Evolutionary conservation across 2,113 vertebrate genomes (phyloP).

Genomic region (Osmerus eperlanus): DNA sequence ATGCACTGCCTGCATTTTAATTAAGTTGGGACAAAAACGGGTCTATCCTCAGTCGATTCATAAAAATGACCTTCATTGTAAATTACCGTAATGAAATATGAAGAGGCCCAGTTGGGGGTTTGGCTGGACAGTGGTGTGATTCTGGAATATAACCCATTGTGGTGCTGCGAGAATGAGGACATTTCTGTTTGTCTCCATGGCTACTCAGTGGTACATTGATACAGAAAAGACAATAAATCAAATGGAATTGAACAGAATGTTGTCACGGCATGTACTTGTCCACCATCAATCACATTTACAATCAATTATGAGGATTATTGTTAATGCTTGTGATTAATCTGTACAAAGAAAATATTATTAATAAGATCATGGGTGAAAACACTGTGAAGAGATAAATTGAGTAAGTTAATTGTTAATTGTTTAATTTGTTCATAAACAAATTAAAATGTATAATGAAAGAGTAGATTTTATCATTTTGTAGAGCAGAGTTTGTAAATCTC

Average conservation of each 20-base stretch:
- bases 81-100: conserved; percentile 65
- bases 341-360: conserved; percentile 13
- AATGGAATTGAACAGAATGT: conserved; percentile 62
- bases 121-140: neutral
- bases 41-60: conserved; percentile 60
- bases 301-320: conserved; percentile 57
- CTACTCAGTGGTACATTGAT: conserved; percentile 31
- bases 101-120: conserved; percentile 43
- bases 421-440: no score
- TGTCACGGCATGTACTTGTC: conserved; percentile 54
- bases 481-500: no score
- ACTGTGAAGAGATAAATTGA: no score
- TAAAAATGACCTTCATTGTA: conserved; percentile 63
- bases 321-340: conserved; percentile 48
- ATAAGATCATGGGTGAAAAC: conserved; percentile 1
- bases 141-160: conserved; percentile 28
- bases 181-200: conserved; percentile 42
- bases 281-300: conserved; percentile 64
- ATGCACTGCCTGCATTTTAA: conserved; percentile 58
- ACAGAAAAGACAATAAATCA: conserved; percentile 61
- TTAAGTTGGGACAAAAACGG: conserved; percentile 59
- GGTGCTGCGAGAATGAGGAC: conserved; percentile 28
- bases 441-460: no score
- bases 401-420: no score
- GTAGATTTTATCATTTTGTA: neutral